Percentiles rank a stretch among this genome's conserved stretches.
Evolutionary conservation across 2,797 vertebrate genomes (phyloP).

Genomic region (Acipenser ruthenus): DNA sequence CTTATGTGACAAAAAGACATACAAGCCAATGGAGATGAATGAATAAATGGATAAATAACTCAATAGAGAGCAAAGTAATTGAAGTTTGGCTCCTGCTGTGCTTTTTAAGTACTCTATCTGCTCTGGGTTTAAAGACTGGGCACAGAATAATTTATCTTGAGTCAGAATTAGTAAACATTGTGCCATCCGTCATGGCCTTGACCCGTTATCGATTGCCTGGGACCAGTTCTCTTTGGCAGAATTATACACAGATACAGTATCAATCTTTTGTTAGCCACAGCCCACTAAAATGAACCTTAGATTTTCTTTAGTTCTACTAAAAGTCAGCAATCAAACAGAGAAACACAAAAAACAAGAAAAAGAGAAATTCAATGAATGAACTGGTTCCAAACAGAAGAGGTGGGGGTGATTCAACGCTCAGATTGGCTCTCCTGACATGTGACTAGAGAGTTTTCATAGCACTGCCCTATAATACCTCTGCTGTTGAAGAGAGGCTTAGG

Average conservation of each 20-base stretch:
- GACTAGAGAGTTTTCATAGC: no score
- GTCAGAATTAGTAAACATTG: slow-evolving; percentile 64
- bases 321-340: no score
- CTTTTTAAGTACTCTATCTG: slow-evolving; percentile 18
- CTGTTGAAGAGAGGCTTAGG: no score
- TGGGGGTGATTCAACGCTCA: no score
- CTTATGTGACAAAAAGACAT: slow-evolving; percentile 26
- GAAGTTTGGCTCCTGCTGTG: slow-evolving; percentile 18
- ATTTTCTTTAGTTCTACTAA: no score
- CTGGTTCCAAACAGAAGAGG: no score
- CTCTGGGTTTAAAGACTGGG: slow-evolving; percentile 32
- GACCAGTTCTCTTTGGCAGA: slow-evolving; percentile 63
- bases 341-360: no score
- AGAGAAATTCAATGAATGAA: no score
- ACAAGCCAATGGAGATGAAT: slow-evolving; percentile 48
- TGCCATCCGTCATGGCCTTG: slow-evolving; percentile 65
- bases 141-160: slow-evolving; percentile 56
- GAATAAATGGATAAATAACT: slow-evolving; percentile 38
- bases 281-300: no score
- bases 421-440: no score
- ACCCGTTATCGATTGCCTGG: slow-evolving; percentile 57
- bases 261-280: no score
- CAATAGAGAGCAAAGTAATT: slow-evolving; percentile 32
- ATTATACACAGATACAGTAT: slow-evolving; percentile 44
- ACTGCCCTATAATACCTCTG: no score